These are phyloP conservation scores for Campoletis raptor DNA, from an alignment of 2,888 invertebrate species.

Conservation along the genomic window DNA sequence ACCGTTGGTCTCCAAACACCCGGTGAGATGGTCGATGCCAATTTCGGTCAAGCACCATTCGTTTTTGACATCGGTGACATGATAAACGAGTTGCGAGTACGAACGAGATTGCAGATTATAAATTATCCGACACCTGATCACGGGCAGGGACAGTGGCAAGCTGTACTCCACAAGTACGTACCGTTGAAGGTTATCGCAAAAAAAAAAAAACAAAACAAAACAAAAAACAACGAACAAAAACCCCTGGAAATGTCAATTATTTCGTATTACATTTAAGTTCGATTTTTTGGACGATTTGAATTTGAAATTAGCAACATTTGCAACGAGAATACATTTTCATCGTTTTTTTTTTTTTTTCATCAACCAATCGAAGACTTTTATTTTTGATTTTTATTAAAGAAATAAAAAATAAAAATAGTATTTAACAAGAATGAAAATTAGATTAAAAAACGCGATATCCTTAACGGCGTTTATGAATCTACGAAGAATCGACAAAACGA, in stretches of 20 bases:
- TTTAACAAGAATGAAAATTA: background rate
- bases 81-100: constrained; percentile 95
- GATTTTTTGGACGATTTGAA: background rate
- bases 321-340: background rate
- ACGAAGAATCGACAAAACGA: constrained; percentile 60
- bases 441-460: constrained; percentile 27
- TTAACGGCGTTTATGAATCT: constrained; percentile 44
- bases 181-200: constrained; percentile 5
- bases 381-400: background rate
- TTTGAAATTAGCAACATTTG: background rate
- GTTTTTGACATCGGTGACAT: constrained; percentile 99
- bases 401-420: background rate
- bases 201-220: background rate
- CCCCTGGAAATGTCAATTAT: background rate
- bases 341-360: background rate
- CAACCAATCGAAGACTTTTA: background rate
- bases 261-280: constrained; percentile 1
- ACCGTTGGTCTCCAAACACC: constrained; percentile 99
- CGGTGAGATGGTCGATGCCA: constrained; percentile 98
- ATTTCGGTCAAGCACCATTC: constrained; percentile 99
- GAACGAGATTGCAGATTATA: constrained; percentile 93
- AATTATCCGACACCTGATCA: constrained; percentile 93
- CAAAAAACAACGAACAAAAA: constrained; percentile 6
- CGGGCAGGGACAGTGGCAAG: constrained; percentile 96
- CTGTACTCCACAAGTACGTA: constrained; percentile 94